Base-by-base conservation (phyloP, 2,797 vertebrate species). In the Sardinella longiceps region DNA sequence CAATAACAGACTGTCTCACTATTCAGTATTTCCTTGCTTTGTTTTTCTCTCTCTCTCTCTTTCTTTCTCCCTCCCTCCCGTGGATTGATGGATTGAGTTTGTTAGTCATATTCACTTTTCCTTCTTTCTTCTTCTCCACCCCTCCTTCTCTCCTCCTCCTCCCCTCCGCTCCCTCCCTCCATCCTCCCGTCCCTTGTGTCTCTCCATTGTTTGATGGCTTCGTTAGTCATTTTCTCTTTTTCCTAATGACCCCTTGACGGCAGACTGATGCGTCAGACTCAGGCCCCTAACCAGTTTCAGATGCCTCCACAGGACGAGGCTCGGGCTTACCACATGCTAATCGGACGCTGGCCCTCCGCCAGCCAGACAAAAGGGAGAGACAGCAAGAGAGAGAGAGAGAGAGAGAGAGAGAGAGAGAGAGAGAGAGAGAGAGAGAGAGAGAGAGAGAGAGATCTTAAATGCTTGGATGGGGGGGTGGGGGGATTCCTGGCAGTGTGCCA, bases 41-140 rank as follows among this genome's bases (percentile, higher is more conserved):
- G 48, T 81, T 28, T 83, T 48, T 25, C 37, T 33, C 45, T 81
- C 80, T 25, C 45, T 48, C 77, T 33, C 45, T 81, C 80, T 25
- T n/a, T 48, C 77, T 48, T 48, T 25, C 74, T 53, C 39, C 30
- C 39, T 23, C 18, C 84, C 80, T 11, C 84, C 80, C 30, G 77
- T 74, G 84, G 80, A 30, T 53, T 80, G 81, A 82, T 86, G 48
- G 30, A 33, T 70, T 18, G 28, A 83, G 82, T 83, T 83, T 82
- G 33, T 80, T 87, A 81, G 83, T 87, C 74, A 84, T 85, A 37
- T 87, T 84, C 84, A 81, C 81, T 88, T 86, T 86, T 85, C 70
- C n/a, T 58, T 58, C 56, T 58, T 60, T 60, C 56, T 33, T 15
- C 60, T 4, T 30, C 60, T 66, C 12, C 28, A 30, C 5, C 60